phyloP scores from a whole-genome alignment of 2,888 invertebrate genomes.

The Pterostichus niger region DNA sequence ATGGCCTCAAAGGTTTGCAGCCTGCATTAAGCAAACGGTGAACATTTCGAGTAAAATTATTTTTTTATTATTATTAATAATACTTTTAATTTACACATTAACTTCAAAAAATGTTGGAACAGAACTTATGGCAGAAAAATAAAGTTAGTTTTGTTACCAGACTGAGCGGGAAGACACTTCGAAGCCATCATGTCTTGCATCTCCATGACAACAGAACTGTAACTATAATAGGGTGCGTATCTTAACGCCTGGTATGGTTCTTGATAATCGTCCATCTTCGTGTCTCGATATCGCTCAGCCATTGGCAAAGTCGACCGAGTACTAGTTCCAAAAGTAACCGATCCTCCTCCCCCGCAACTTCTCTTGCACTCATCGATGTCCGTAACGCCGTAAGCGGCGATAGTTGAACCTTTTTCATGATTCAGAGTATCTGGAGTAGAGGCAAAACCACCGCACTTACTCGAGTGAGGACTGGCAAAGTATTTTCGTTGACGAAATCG shows the following conservation, averaged over 20 bases:
- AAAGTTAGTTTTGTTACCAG: conserved; percentile 70
- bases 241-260: conserved; percentile 89
- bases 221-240: conserved; percentile 88
- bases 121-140: too few species aligned
- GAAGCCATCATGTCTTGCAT: conserved; percentile 85
- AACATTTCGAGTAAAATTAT: too few species aligned
- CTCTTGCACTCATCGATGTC: conserved; percentile 81
- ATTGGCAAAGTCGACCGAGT: conserved; percentile 79
- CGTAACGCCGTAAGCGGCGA: conserved; percentile 81
- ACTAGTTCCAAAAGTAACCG: conserved; percentile 76
- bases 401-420: conserved; percentile 76
- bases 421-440: conserved; percentile 71
- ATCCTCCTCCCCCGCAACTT: conserved; percentile 75
- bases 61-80: too few species aligned
- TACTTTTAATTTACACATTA: too few species aligned
- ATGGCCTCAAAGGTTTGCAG: too few species aligned
- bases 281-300: conserved; percentile 80
- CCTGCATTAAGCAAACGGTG: too few species aligned
- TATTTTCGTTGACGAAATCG: conserved; percentile 86
- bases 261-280: conserved; percentile 86
- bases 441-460: conserved; percentile 78
- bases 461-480: conserved; percentile 85
- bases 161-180: conserved; percentile 73
- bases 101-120: too few species aligned
- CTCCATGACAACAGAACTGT: conserved; percentile 87